Evolutionary conservation across 2,113 vertebrate genomes (phyloP).

Genomic region (Empidonax traillii): DNA sequence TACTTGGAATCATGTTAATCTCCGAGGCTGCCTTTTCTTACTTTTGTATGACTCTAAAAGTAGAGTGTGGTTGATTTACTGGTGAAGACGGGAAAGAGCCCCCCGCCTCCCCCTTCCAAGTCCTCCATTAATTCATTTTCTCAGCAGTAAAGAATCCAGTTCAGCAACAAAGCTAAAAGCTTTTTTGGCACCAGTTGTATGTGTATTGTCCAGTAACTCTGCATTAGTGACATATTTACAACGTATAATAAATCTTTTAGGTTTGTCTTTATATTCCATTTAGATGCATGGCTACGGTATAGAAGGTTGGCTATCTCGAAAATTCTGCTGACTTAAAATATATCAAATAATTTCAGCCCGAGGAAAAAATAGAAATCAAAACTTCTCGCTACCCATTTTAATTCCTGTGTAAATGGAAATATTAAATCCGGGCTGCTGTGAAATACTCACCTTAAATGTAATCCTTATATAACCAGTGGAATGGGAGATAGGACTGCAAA

Average conservation of each 20-base stretch:
- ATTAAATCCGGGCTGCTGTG: slow-evolving; percentile 37
- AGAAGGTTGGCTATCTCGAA: slow-evolving; percentile 67
- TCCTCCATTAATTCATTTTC: slow-evolving; percentile 85
- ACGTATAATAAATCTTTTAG: slow-evolving; percentile 78
- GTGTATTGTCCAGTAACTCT: slow-evolving; percentile 85
- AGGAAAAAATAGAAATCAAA: slow-evolving; percentile 71
- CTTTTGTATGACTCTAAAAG: slow-evolving; percentile 73
- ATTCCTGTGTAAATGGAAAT: slow-evolving; percentile 69
- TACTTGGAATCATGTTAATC: slow-evolving; percentile 75
- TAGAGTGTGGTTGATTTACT: slow-evolving; percentile 79
- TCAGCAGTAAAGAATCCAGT: slow-evolving; percentile 85
- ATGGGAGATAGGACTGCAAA: background rate
- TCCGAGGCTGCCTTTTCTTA: slow-evolving; percentile 60
- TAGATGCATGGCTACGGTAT: slow-evolving; percentile 72
- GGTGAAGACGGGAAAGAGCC: slow-evolving; percentile 71
- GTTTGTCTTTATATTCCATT: slow-evolving; percentile 83
- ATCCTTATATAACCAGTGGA: background rate
- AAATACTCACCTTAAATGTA: slow-evolving; percentile 27
- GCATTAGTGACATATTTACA: slow-evolving; percentile 85
- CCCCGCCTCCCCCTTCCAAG: slow-evolving; percentile 66
- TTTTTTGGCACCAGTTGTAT: slow-evolving; percentile 83
- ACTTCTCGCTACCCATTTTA: slow-evolving; percentile 56
- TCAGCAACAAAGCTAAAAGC: slow-evolving; percentile 87
- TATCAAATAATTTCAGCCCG: slow-evolving; percentile 68
- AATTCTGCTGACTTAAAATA: slow-evolving; percentile 80